Evolutionary conservation across 2,888 invertebrate genomes (phyloP).

Genomic region (Scaptomyza parva): DNA sequence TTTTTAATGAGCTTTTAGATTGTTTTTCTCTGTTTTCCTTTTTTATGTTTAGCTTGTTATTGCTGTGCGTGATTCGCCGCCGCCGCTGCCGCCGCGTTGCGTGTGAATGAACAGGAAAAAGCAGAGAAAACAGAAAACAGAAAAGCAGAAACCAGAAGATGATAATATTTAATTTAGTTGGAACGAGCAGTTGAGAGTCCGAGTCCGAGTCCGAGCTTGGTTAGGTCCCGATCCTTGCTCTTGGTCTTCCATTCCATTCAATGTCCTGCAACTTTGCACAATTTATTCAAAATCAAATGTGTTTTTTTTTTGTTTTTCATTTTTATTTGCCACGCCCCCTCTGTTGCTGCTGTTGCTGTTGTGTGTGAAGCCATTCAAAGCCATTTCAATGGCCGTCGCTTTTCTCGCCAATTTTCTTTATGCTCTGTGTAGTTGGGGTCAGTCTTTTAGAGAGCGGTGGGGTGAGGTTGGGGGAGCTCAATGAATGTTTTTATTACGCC

Average conservation of each 20-base stretch:
- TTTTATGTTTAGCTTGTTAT: constrained; percentile 65
- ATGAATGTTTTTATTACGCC: constrained; percentile 78
- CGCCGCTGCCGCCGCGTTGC: constrained; percentile 58
- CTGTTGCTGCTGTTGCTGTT: constrained; percentile 1
- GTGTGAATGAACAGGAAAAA: constrained; percentile 31
- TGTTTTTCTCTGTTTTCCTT: constrained; percentile 31
- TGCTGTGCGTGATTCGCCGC: constrained; percentile 68
- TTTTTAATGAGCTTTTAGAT: constrained; percentile 70
- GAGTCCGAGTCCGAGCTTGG: too few relatives aligned
- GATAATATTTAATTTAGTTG: constrained; percentile 70
- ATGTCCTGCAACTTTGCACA: constrained; percentile 69
- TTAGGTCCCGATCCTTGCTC: neutral
- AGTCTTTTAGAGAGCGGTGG: constrained; percentile 25
- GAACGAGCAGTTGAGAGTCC: neutral
- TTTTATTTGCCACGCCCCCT: constrained; percentile 43
- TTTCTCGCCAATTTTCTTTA: constrained; percentile 81
- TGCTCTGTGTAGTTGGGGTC: constrained; percentile 57
- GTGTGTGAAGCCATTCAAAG: constrained; percentile 66
- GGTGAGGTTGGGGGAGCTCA: constrained; percentile 42
- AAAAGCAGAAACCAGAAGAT: constrained; percentile 9
- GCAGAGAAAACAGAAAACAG: neutral
- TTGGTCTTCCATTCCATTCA: constrained; percentile 13
- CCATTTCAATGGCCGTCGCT: constrained; percentile 77
- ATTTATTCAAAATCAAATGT: constrained; percentile 82
- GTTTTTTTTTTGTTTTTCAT: constrained; percentile 70